phyloP scores from a whole-genome alignment of 2,888 invertebrate genomes.

The Lepidocyrtoides sp. region DNA sequence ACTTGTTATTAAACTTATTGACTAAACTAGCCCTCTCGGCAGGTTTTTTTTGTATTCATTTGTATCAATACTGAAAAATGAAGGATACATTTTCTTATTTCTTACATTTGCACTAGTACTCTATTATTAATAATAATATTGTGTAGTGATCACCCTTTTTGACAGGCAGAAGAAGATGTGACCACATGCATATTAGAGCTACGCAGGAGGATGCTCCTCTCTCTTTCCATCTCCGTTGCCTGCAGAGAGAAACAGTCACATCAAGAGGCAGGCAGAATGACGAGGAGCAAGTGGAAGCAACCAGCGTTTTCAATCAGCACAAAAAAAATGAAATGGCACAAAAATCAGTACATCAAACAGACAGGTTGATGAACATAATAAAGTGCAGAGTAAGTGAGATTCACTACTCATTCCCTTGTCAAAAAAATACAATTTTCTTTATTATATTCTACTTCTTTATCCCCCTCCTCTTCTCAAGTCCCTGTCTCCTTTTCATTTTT shows the following conservation, averaged over 20 bases:
- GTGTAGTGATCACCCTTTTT: conserved; percentile 67
- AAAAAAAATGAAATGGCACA: conserved; percentile 70
- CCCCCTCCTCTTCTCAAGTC: not conserved
- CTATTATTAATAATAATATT: conserved; percentile 50
- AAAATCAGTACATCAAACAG: conserved; percentile 56
- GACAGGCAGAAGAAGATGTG: conserved; percentile 66
- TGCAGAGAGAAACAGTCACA: conserved; percentile 61
- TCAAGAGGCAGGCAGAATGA: conserved; percentile 3
- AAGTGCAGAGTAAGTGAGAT: conserved; percentile 36
- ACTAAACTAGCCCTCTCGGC: conserved; percentile 76
- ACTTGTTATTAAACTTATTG: conserved; percentile 76
- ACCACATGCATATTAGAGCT: conserved; percentile 42
- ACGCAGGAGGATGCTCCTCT: conserved; percentile 14
- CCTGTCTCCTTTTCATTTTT: not conserved
- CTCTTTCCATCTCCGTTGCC: conserved; percentile 39
- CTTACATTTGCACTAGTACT: conserved; percentile 11
- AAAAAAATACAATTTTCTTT: conserved; percentile 51
- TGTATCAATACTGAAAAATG: not conserved
- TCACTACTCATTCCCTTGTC: conserved; percentile 69
- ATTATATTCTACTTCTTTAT: not conserved
- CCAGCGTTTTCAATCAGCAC: conserved; percentile 56
- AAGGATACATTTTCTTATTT: conserved; percentile 31
- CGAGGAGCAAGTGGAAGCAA: not conserved
- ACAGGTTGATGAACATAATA: conserved; percentile 54
- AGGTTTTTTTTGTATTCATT: conserved; percentile 60